phyloP scores from a whole-genome alignment of 2,113 vertebrate species.

The Sorex fumeus region DNA sequence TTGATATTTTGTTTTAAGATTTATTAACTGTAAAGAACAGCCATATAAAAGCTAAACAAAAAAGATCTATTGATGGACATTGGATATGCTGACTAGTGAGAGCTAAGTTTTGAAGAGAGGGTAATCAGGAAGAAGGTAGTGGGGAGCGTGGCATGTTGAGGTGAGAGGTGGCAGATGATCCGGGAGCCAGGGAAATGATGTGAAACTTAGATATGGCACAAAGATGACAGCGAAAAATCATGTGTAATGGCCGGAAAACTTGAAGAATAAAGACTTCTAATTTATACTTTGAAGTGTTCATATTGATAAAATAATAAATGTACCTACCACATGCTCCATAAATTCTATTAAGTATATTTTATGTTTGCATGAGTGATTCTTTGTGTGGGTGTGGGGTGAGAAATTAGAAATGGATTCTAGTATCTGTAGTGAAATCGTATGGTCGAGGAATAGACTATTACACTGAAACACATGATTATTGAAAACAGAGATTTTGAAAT shows the following conservation, averaged over 20 bases:
- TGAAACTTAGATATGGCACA: not conserved
- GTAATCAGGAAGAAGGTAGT: not conserved
- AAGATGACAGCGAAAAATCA: not conserved
- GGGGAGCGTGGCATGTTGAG: not conserved
- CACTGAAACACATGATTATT: not conserved
- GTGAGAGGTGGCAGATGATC: not conserved
- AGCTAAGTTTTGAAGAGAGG: not conserved
- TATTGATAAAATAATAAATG: not conserved
- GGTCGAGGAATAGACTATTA: not conserved
- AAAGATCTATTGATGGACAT: not conserved
- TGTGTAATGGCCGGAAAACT: not conserved
- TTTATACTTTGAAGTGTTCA: not conserved
- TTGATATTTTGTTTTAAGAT: too few species aligned
- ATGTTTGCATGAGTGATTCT: not conserved
- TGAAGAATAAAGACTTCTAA: not conserved
- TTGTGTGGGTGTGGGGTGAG: not conserved
- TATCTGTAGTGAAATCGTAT: not conserved
- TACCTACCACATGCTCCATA: not conserved
- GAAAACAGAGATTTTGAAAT: not conserved
- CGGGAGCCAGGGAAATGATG: rapidly evolving
- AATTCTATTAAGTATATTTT: not conserved
- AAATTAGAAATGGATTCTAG: not conserved
- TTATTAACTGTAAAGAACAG: not conserved
- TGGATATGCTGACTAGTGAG: not conserved
- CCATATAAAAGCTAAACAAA: not conserved